A percentile compares a stretch with the other conserved stretches of the same genome.
Evolutionary conservation across 2,888 invertebrate species (phyloP).

Genomic region (Adelphocoris suturalis): DNA sequence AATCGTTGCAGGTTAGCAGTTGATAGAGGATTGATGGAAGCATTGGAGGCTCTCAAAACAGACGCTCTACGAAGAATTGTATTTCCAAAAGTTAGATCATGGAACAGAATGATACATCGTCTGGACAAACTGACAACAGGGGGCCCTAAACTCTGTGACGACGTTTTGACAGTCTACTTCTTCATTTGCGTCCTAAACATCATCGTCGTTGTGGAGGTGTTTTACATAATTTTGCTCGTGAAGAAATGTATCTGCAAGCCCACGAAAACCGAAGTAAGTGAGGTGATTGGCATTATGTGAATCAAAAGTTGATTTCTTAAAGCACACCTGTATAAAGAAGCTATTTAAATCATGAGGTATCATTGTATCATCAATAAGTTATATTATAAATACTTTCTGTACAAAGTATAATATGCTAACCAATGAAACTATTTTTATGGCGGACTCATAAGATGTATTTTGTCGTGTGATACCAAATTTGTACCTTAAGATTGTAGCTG

Average conservation of each 20-base stretch:
- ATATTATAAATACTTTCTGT: no score
- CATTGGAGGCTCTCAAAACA: conserved; percentile 46
- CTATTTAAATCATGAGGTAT: no score
- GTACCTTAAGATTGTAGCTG: no score
- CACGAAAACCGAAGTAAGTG: conserved; percentile 2
- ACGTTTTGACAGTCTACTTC: conserved; percentile 55
- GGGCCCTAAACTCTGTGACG: conserved; percentile 63
- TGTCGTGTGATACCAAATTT: no score
- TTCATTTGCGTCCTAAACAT: conserved; percentile 58
- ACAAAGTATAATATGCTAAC: no score
- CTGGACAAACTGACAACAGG: conserved; percentile 53
- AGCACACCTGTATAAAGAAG: no score
- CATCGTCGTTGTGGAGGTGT: conserved; percentile 58
- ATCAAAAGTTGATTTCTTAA: no score
- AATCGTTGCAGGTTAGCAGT: conserved; percentile 36
- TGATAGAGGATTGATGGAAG: conserved; percentile 43
- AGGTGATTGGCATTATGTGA: no score
- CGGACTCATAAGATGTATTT: no score
- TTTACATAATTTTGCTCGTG: conserved; percentile 52
- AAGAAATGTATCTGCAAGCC: conserved; percentile 59
- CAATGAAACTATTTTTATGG: no score
- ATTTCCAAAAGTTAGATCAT: conserved; percentile 56
- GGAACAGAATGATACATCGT: conserved; percentile 65
- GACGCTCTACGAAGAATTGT: conserved; percentile 53
- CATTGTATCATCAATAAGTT: no score